A percentile compares a stretch with the other conserved stretches of the same genome.
These are phyloP conservation scores for Mugil cephalus DNA, from an alignment of 2,113 vertebrate species.

Conservation along the genomic window DNA sequence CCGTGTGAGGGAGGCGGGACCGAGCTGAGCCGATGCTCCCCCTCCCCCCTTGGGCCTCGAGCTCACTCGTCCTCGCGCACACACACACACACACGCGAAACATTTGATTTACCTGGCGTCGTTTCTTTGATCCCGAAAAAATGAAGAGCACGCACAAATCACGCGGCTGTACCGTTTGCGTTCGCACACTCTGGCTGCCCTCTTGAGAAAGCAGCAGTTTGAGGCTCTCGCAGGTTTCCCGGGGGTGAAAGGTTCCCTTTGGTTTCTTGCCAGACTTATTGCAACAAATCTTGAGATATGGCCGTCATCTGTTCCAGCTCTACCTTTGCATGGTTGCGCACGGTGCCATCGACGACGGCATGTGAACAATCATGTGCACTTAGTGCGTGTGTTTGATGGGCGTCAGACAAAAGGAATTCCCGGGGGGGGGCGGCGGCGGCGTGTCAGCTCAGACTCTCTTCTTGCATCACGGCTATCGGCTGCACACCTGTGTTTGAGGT, in stretches of 20 bases:
- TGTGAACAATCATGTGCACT: conserved; percentile 28
- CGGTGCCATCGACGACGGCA: conserved; percentile 12
- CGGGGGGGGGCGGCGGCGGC: background rate
- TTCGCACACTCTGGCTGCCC: conserved; percentile 46
- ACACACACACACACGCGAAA: background rate
- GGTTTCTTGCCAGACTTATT: conserved; percentile 73
- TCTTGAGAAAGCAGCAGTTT: conserved; percentile 58
- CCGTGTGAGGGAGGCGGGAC: background rate
- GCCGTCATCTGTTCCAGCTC: conserved; percentile 53
- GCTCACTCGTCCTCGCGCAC: background rate
- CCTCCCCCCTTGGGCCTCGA: conserved; percentile 41
- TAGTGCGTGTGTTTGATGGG: conserved; percentile 2
- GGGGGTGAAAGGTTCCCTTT: conserved; percentile 62
- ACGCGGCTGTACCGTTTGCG: conserved; percentile 17
- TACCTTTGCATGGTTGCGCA: conserved; percentile 17
- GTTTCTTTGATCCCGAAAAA: conserved; percentile 12
- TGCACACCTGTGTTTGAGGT: conserved; percentile 74
- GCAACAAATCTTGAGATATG: conserved; percentile 69
- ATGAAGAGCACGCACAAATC: conserved; percentile 14
- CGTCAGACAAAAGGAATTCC: conserved; percentile 8
- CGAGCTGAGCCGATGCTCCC: conserved; percentile 36
- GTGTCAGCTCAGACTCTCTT: conserved; percentile 5
- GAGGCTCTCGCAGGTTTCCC: conserved; percentile 39
- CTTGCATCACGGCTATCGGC: conserved; percentile 13
- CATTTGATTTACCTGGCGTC: background rate